phyloP scores from a whole-genome alignment of 2,797 vertebrate species.

The Spheniscus humboldti region DNA sequence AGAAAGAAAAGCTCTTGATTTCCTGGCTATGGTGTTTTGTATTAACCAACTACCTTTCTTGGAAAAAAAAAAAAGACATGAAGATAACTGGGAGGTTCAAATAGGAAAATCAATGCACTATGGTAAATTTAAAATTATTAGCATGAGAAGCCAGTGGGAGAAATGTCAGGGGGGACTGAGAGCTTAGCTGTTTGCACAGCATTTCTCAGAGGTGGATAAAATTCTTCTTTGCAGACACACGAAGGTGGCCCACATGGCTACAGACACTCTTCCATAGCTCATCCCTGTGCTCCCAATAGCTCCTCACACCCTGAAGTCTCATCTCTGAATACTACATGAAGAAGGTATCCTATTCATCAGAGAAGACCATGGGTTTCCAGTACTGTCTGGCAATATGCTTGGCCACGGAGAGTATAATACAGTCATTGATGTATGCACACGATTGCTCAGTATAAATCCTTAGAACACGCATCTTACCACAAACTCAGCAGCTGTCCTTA shows the following conservation, averaged over 20 bases:
- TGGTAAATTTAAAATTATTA: not conserved
- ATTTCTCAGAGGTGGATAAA: not conserved
- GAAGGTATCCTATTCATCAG: not conserved
- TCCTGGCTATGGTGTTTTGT: not conserved
- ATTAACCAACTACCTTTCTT: not conserved
- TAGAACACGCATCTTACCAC: not conserved
- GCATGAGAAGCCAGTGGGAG: not conserved
- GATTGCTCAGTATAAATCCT: not conserved
- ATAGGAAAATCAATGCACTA: not conserved
- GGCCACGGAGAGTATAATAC: not conserved
- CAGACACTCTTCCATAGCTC: not conserved
- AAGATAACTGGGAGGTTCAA: not conserved
- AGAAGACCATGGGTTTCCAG: not conserved
- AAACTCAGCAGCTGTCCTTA: not conserved
- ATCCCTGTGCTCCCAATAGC: not conserved
- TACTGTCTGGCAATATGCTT: not conserved
- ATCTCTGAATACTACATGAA: not conserved
- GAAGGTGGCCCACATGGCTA: not conserved
- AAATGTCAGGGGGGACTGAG: not conserved
- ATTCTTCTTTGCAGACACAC: not conserved
- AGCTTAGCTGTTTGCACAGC: not conserved
- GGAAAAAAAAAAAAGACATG: not conserved
- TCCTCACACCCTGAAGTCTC: not conserved
- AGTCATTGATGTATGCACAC: fast-evolving
- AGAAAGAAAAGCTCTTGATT: not conserved